phyloP scores from a whole-genome alignment of 1,140 invertebrate genomes.

The Orius insidiosus region DNA sequence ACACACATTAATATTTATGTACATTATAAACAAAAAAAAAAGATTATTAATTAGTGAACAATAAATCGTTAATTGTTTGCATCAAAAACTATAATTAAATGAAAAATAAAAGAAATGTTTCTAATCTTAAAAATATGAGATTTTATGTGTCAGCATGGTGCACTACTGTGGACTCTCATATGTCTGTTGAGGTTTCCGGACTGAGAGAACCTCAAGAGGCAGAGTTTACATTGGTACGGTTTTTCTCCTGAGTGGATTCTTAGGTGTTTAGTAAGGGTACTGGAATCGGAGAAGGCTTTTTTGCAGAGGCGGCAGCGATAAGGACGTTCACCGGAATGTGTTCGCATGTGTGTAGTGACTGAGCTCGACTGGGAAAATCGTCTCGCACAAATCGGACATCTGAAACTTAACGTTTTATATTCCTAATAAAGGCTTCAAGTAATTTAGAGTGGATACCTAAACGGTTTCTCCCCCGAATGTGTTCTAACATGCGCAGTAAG shows the following conservation, averaged over 20 bases:
- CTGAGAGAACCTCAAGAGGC: conserved; percentile 82
- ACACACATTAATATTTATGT: no score
- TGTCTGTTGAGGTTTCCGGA: conserved; percentile 97
- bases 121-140: not conserved
- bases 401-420: conserved; percentile 42
- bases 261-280: conserved; percentile 88
- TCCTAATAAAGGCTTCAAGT: conserved; percentile 41
- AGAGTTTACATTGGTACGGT: conserved; percentile 71
- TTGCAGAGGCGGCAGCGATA: conserved; percentile 66
- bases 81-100: not conserved
- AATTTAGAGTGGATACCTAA: conserved; percentile 65
- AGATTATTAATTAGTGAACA: not conserved
- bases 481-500: conserved; percentile 55
- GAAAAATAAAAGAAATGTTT: not conserved
- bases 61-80: not conserved
- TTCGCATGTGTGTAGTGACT: conserved; percentile 80
- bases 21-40: not conserved
- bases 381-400: conserved; percentile 89
- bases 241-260: conserved; percentile 91
- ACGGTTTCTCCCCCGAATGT: conserved; percentile 76
- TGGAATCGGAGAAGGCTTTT: conserved; percentile 68
- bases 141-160: conserved; percentile 26
- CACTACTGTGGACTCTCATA: conserved; percentile 82
- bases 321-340: conserved; percentile 69
- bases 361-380: conserved; percentile 89